phyloP scores from a whole-genome alignment of 2,888 invertebrate genomes.

The Apamea sordens region DNA sequence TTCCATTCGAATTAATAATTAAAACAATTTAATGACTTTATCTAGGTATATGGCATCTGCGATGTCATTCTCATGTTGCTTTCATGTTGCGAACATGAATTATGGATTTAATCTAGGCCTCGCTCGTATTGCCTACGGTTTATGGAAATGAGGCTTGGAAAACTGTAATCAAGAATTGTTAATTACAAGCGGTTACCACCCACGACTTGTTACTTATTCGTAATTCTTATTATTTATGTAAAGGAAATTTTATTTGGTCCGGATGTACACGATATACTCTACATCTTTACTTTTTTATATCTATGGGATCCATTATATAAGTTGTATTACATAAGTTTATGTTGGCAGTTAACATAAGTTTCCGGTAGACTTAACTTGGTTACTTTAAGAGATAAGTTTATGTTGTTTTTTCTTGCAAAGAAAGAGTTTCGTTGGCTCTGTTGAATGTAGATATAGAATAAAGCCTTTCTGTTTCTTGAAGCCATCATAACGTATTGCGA shows the following conservation, averaged over 20 bases:
- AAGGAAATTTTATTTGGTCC: slow-evolving; percentile 49
- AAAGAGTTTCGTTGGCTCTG: slow-evolving; percentile 19
- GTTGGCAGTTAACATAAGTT: slow-evolving; percentile 57
- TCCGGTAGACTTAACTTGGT: slow-evolving; percentile 52
- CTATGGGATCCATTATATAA: slow-evolving; percentile 39
- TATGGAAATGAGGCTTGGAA: slow-evolving; percentile 80
- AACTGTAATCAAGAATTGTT: slow-evolving; percentile 78
- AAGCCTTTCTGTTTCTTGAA: slow-evolving; percentile 15
- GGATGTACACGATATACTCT: slow-evolving; percentile 37
- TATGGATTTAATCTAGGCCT: slow-evolving; percentile 79
- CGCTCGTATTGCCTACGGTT: slow-evolving; percentile 78
- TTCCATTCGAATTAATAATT: slow-evolving; percentile 73
- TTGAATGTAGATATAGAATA: slow-evolving; percentile 22
- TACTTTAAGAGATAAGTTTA: slow-evolving; percentile 53
- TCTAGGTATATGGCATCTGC: slow-evolving; percentile 73
- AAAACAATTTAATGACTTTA: slow-evolving; percentile 79
- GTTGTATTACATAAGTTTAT: slow-evolving; percentile 49
- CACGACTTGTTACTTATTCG: slow-evolving; percentile 71
- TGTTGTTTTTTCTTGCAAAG: slow-evolving; percentile 49
- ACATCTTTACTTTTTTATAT: slow-evolving; percentile 37
- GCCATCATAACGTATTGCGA: slow-evolving; percentile 21
- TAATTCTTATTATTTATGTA: slow-evolving; percentile 56
- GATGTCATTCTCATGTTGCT: slow-evolving; percentile 60
- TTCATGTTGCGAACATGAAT: slow-evolving; percentile 73
- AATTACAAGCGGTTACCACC: slow-evolving; percentile 78